Conservation (phyloP, 2,888 invertebrate species). For the Aporophyla lueneburgensis region DNA sequence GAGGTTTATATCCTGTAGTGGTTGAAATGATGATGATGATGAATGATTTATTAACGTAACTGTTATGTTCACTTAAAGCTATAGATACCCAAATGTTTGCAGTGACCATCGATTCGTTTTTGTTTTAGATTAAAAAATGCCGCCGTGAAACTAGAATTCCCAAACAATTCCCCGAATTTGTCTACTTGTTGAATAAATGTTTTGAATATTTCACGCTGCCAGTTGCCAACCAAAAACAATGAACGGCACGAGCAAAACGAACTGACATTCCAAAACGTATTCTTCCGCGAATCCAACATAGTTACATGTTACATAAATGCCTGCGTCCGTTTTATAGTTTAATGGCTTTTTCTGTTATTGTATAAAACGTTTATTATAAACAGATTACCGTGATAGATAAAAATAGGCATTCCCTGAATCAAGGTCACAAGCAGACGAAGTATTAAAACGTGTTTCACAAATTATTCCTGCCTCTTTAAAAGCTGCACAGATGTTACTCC, state of each 20-base stretch:
- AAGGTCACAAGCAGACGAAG: slow-evolving; percentile 24
- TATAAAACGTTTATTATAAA: slow-evolving; percentile 48
- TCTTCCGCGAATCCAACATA: slow-evolving; percentile 42
- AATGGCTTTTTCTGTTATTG: slow-evolving; percentile 54
- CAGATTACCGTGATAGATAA: slow-evolving; percentile 44
- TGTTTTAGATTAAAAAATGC: neutral
- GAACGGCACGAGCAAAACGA: slow-evolving; percentile 9
- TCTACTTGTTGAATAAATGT: slow-evolving; percentile 18
- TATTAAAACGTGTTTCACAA: slow-evolving; percentile 23
- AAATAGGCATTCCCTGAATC: slow-evolving; percentile 39
- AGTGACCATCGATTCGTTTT: neutral
- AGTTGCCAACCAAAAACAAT: slow-evolving; percentile 25
- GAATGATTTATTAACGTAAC: too few species aligned
- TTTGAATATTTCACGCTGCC: slow-evolving; percentile 18
- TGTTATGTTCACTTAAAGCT: too few species aligned
- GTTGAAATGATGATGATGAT: too few species aligned
- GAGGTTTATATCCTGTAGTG: too few species aligned
- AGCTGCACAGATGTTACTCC: slow-evolving; percentile 33
- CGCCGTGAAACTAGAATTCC: neutral
- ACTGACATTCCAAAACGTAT: slow-evolving; percentile 36
- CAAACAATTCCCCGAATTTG: slow-evolving; percentile 11
- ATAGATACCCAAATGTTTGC: neutral
- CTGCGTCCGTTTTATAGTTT: slow-evolving; percentile 47
- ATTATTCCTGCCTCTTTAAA: slow-evolving; percentile 8
- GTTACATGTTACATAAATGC: slow-evolving; percentile 41